Evolutionary conservation across 2,113 vertebrate species (phyloP), one percentile per base, ranked within the genome.

Genomic region (Mesitornis unicolor): DNA sequence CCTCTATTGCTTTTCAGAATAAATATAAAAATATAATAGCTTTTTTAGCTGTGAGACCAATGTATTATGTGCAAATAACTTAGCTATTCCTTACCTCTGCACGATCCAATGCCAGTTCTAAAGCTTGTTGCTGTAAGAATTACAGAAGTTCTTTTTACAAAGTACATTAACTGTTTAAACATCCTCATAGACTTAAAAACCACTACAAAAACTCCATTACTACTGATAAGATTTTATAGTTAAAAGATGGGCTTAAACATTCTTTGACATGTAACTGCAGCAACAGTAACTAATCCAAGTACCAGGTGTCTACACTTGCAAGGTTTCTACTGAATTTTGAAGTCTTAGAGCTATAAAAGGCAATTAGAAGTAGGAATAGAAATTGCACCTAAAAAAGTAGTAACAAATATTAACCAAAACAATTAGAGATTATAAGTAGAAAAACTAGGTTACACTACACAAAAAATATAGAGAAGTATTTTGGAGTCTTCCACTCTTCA

Each of bases 81-180:
- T 35, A 91, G 60, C 59, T 63, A 81, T 10, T 59, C 51, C 98
- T 98, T 98, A 99, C 99, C 99, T 99, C 99, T 40, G 99, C 99
- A 98, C 99, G 99, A 98, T 99, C 99, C 98, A 99, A 98, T 98
- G 99, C 99, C 98, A 99, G 98, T 98, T 99, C 99, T 98, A 99
- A 98, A 98, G 99, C 98, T 97, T 99, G 99, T 94, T 99, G 99
- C 99, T 99, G 96, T 35, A 98, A 98, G 87, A 96, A 93, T 91
- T 63, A 92, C 31, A 96, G 94, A 88, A 9, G 9, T 13, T 6
- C 22, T 73, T 82, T 96, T 97, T 84, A 92, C 45, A 71, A 93
- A 61, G 36, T 11, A 33, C 3, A 33, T 45, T 8, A 91, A 65
- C 14, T 51, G 21, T 75, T 84, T 86, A 60, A 79, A 80, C 19